Conservation (phyloP, 2,113 vertebrate genomes). For the Tyrannus savana region DNA sequence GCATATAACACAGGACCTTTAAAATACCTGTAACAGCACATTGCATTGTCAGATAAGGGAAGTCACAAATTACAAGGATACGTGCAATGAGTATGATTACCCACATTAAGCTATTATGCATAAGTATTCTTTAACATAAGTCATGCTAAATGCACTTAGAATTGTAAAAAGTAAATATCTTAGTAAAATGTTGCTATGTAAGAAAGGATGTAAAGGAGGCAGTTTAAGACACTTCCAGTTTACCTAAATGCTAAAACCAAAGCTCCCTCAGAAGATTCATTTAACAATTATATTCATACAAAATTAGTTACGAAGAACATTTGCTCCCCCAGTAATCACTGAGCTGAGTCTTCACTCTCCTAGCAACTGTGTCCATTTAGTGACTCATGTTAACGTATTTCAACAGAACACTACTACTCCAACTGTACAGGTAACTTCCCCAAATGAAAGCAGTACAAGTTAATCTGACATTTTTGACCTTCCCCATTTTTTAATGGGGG, state of each 20-base stretch:
- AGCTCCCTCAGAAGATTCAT: neutral
- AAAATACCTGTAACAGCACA: neutral
- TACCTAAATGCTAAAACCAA: neutral
- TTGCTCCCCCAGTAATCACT: rapidly evolving
- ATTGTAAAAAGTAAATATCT: neutral
- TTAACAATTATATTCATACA: neutral
- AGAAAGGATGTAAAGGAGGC: neutral
- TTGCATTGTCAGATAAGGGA: neutral
- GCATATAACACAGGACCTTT: neutral
- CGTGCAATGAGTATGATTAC: rapidly evolving
- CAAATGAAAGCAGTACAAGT: neutral
- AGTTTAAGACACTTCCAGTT: neutral
- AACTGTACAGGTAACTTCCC: neutral
- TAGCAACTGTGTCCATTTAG: neutral
- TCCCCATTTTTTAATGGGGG: neutral
- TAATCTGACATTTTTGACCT: neutral
- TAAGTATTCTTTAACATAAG: neutral
- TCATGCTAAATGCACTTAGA: neutral
- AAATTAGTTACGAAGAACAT: neutral
- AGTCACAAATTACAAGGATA: neutral
- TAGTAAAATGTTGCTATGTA: neutral
- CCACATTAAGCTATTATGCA: neutral
- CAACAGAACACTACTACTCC: neutral
- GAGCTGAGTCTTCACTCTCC: neutral
- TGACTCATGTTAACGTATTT: neutral